Conservation (phyloP, 2,797 vertebrate genomes). For the Oreochromis grahami region DNA sequence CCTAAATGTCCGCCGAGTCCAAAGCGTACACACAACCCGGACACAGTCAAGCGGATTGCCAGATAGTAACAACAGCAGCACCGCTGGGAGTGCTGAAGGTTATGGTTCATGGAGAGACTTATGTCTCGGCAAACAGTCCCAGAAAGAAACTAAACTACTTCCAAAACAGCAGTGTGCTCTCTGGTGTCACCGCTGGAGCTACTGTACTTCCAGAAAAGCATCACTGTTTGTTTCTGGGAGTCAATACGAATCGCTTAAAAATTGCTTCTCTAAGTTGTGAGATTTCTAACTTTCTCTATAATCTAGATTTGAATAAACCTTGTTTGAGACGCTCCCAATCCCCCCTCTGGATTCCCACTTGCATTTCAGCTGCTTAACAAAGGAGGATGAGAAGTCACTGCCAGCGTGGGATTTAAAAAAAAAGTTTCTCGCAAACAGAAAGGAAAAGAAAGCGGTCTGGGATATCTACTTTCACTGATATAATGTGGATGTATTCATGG, state of each 20-base stretch:
- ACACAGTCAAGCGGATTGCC: constrained; percentile 22
- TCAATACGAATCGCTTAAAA: background rate
- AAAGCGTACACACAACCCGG: background rate
- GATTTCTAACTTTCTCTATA: background rate
- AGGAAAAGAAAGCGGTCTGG: background rate
- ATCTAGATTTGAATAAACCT: background rate
- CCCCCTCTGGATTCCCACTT: background rate
- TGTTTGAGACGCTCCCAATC: background rate
- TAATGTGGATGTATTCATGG: background rate
- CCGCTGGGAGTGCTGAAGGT: constrained; percentile 24
- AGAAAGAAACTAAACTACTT: background rate
- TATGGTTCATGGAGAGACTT: constrained; percentile 32
- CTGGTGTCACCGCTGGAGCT: background rate
- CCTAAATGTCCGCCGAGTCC: background rate
- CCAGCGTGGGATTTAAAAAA: background rate
- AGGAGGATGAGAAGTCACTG: background rate
- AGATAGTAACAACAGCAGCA: constrained; percentile 20
- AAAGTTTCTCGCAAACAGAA: background rate
- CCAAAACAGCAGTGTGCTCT: background rate
- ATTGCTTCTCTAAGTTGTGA: background rate
- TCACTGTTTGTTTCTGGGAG: background rate
- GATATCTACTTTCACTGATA: background rate
- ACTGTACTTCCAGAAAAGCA: background rate
- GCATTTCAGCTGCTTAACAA: background rate
- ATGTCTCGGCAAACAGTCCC: constrained; percentile 14